Base-by-base conservation (phyloP, 2,113 vertebrate species). In the Procapra przewalskii region DNA sequence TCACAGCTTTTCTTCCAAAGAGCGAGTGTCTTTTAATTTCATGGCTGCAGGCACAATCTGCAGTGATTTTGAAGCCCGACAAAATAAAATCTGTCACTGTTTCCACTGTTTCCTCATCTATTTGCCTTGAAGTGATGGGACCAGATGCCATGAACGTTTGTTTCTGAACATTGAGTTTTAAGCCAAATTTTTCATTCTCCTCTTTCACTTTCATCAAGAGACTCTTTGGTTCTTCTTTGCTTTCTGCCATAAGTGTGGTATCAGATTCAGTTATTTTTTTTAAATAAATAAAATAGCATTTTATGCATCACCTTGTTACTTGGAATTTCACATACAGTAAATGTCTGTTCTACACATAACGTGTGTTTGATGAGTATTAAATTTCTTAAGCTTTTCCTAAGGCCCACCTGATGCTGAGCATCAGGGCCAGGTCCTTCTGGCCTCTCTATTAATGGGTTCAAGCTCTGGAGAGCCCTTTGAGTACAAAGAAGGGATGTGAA, bases 341-440 rank as follows among this genome's bases (percentile, higher is more conserved):
- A 27, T 25, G 5, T 59, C 23, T 55, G 2, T 33, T 60, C 27
- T 43, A 7, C 7, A 33, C 12, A 16, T 0, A 10, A 27, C 6
- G 23, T 23, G 23, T 36, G 14, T 21, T 57, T 60, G 31, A 29
- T 5, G n/a, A 86, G 27, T 48, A 52, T 3, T 83, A 55, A 43
- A 14, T 45, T 45, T 48, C 75, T 67, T 29, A 43, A 89, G 21
- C 29, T 48, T 84, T 64, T 40, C 50, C 1, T 43, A 84, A 75
- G 43, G 7, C 23, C 80, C 25, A 17, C 14, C 36, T 92, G 21
- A 71, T 2, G 7, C 48, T 8, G 43, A 57, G 6, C 25, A 21
- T 43, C 27, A 2, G 19, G 50, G 31, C 82, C 54, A 85, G 43
- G 67, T 17, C 29, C 43, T 55, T 50, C n/a, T 29, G 11, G 21